Percentiles rank a stretch among this genome's conserved stretches.
Conservation (phyloP, 1,140 invertebrate species). For the Drosophila arawakana region DNA sequence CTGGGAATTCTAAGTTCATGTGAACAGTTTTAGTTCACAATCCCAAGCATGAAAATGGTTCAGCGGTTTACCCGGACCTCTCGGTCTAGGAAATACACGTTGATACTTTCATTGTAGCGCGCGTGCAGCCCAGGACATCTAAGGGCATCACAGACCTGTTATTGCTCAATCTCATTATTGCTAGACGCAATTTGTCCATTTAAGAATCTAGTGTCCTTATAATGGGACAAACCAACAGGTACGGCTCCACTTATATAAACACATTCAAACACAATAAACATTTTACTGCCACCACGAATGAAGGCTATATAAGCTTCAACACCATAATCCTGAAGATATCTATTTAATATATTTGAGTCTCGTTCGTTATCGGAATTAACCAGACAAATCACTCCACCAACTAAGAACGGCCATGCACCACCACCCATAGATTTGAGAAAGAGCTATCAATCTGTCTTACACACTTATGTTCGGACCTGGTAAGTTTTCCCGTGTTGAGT, state of each 20-base stretch:
- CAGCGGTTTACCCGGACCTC: slow-evolving; percentile 90
- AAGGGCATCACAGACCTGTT: too few species aligned
- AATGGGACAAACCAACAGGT: too few species aligned
- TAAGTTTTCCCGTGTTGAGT: slow-evolving; percentile 93
- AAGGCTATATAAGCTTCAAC: slow-evolving; percentile 53
- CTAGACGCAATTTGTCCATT: too few species aligned
- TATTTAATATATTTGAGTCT: slow-evolving; percentile 86
- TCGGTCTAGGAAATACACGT: slow-evolving; percentile 87
- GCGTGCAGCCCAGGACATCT: too few species aligned
- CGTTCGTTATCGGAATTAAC: slow-evolving; percentile 95
- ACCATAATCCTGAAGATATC: slow-evolving; percentile 46
- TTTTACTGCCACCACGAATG: slow-evolving; percentile 51
- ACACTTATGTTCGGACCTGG: slow-evolving; percentile 93
- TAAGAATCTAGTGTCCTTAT: too few species aligned
- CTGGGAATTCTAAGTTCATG: slow-evolving; percentile 95
- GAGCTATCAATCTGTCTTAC: slow-evolving; percentile 96
- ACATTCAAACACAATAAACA: slow-evolving; percentile 54
- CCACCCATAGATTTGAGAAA: slow-evolving; percentile 95
- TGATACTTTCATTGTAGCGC: slow-evolving; percentile 93
- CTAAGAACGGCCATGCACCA: slow-evolving; percentile 96
- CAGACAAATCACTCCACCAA: slow-evolving; percentile 95
- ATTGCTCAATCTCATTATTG: too few species aligned
- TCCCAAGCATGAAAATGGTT: slow-evolving; percentile 93
- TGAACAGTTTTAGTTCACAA: slow-evolving; percentile 92
- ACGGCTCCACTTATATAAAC: slow-evolving; percentile 43